These are phyloP conservation scores for Sebastes goodei DNA, from an alignment of 2,797 vertebrate genomes.

Conservation along the genomic window DNA sequence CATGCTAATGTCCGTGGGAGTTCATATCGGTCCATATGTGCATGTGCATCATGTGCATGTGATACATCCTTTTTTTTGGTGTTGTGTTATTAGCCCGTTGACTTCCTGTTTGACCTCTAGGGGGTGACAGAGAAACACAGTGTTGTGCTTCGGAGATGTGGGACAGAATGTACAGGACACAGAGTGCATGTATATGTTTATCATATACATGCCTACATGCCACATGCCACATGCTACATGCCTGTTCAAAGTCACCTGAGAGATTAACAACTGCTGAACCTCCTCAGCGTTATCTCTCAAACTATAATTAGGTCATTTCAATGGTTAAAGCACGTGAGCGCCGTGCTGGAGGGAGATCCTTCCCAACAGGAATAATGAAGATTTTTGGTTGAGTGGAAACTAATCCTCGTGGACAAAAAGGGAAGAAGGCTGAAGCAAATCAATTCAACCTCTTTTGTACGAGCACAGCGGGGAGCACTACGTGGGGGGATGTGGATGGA, in stretches of 20 bases:
- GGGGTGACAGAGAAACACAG: constrained; percentile 18
- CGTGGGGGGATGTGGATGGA: rapidly evolving
- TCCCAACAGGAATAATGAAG: not conserved
- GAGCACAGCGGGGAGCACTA: not conserved
- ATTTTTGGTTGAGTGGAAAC: not conserved
- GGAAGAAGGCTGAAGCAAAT: not conserved
- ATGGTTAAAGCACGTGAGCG: not conserved
- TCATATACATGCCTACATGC: not conserved
- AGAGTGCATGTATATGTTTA: constrained; percentile 11
- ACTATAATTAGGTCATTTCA: not conserved
- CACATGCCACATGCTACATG: not conserved
- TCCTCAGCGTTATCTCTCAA: not conserved
- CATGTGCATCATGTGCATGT: not conserved
- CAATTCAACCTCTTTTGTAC: not conserved
- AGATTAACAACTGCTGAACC: not conserved
- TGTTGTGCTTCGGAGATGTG: not conserved
- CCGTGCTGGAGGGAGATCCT: not conserved
- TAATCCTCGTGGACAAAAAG: not conserved
- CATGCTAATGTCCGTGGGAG: not conserved
- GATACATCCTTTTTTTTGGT: not conserved
- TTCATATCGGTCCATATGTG: not conserved
- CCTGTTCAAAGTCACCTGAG: constrained; percentile 2
- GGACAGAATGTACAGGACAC: constrained; percentile 77
- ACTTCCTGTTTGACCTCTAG: constrained; percentile 32
- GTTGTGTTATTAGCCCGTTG: not conserved